Base-by-base conservation (phyloP, 2,888 invertebrate genomes). In the Leucozona laternaria region DNA sequence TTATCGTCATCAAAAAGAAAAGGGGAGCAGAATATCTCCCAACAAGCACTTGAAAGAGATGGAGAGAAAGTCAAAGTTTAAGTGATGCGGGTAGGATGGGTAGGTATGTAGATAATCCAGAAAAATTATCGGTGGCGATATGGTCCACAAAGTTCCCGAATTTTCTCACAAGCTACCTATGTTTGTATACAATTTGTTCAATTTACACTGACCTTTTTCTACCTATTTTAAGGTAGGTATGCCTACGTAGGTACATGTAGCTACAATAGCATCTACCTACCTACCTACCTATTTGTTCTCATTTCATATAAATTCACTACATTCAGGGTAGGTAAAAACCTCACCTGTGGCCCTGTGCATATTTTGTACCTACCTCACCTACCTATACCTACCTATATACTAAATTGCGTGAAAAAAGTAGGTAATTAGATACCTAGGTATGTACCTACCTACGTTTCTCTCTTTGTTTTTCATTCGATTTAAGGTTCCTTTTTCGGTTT, bases 31-130 rank as follows among this genome's bases (percentile, higher is more conserved):
- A 34, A 37, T 37, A 53, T 53, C n/a, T 34, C 48, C 22, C 13
- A 68, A 34, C 68, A 48, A 66, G 11, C 25, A 64, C 11, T 37
- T 11, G 37, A 68, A 68, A 53, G 68, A 68, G 68, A 53, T 37
- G 25, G 50, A 53, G 37, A 53, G 37, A 68, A 68, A 68, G 68
- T 45, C 68, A 53, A 68, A 68, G 68, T 53, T 53, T 25, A 68
- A 37, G 22, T 68, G 68, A 37, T 45, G 20, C 43, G 60, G 13
- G 50, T 37, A 11, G 48, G 48, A 22, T 2, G 11, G 20, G 10
- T 20, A 34, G 34, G 20, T 3, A 37, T 6, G 34, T 20, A 58
- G 58, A 58, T 58, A 34, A 66, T 66, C 66, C 22, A 22, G 66
- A 66, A 66, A 50, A 50, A 45, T 11, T 48, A 45, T 28, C 11